phyloP scores from a whole-genome alignment of 2,113 vertebrate species.

The Cephalopholis sonnerati region DNA sequence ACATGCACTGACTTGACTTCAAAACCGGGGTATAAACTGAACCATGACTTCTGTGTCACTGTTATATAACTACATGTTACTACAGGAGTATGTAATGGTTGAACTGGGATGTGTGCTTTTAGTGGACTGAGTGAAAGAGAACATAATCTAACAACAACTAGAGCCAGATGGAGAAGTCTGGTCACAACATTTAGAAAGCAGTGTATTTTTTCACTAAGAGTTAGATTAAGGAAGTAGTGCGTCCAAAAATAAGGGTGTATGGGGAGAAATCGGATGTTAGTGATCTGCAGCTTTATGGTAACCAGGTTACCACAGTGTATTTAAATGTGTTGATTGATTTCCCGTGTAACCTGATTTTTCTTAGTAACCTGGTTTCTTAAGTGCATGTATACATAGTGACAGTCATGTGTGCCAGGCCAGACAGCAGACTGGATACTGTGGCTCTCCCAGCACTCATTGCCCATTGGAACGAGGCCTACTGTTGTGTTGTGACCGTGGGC shows the following conservation, averaged over 20 bases:
- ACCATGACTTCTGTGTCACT: no score
- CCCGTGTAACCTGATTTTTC: neutral
- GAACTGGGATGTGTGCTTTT: neutral
- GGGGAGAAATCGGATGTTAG: no score
- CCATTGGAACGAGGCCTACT: constrained; percentile 32
- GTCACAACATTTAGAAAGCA: neutral
- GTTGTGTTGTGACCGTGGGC: constrained; percentile 56
- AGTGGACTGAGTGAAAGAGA: neutral
- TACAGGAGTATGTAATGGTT: constrained; percentile 2
- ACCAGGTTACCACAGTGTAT: neutral
- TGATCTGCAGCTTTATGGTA: neutral
- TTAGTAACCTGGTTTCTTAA: neutral
- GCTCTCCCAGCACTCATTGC: neutral
- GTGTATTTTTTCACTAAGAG: neutral
- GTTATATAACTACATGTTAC: no score
- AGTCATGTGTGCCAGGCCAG: neutral
- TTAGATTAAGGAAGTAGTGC: neutral
- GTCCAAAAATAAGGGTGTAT: neutral
- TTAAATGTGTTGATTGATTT: neutral
- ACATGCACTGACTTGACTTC: no score
- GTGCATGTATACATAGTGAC: neutral
- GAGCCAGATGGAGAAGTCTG: neutral
- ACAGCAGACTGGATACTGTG: constrained; percentile 12
- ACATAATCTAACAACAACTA: neutral
- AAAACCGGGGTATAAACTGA: no score